Percentiles rank a stretch among this genome's conserved stretches.
Conservation (phyloP, 92 coral and sea anemone species). For the Montipora capitata region DNA sequence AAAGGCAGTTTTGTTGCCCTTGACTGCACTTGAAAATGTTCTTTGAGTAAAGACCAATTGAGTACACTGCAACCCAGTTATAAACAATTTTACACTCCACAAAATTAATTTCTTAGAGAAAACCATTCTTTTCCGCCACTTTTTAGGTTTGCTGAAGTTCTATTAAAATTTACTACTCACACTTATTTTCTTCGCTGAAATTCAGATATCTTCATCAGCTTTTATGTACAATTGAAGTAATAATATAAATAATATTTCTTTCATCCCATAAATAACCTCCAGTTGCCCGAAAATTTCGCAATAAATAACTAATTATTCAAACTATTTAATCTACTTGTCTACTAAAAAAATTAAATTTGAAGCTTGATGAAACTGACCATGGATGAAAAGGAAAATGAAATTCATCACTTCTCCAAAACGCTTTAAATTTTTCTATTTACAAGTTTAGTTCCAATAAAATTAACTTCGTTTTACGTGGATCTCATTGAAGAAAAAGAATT, state of each 20-base stretch:
- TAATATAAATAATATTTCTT: conserved; percentile 32
- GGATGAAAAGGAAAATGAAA: conserved; percentile 8
- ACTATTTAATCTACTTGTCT: conserved; percentile 17
- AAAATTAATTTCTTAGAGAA: conserved; percentile 40
- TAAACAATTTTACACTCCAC: conserved; percentile 27
- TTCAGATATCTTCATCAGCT: conserved; percentile 8
- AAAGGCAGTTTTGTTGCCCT: neutral
- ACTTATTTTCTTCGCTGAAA: conserved; percentile 29
- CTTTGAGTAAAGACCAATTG: neutral
- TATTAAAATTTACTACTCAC: conserved; percentile 6
- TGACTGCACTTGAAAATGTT: neutral
- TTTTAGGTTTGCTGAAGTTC: neutral
- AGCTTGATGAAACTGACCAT: conserved; percentile 18
- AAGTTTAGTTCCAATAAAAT: neutral
- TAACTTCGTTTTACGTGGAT: neutral
- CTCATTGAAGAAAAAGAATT: neutral
- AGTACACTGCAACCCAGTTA: neutral
- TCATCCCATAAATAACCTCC: conserved; percentile 31
- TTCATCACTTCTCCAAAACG: neutral
- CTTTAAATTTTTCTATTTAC: conserved; percentile 1
- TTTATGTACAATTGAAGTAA: conserved; percentile 47
- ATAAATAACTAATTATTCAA: conserved; percentile 52
- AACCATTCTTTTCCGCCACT: neutral
- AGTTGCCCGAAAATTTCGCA: conserved; percentile 10
- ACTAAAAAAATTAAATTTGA: conserved; percentile 41